phyloP scores from a whole-genome alignment of 2,113 vertebrate genomes.

The Sphaerodactylus townsendi region DNA sequence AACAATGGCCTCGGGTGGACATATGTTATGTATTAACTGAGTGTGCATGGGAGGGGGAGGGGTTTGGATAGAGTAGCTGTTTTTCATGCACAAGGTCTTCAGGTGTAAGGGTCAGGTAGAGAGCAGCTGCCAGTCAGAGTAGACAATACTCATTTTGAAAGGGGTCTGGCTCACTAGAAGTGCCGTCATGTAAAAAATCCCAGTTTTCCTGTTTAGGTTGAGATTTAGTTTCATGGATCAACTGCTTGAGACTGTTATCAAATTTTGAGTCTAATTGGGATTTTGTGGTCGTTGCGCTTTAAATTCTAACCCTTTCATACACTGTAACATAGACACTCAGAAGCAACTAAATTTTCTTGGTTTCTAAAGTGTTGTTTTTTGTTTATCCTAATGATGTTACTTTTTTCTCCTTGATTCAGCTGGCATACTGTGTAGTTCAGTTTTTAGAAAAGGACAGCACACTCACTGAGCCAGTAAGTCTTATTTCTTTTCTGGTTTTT shows the following conservation, averaged over 20 bases:
- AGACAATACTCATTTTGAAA: too few relatives aligned
- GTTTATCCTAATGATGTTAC: background rate
- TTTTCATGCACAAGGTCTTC: too few relatives aligned
- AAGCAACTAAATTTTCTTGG: background rate
- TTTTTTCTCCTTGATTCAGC: conserved; percentile 71
- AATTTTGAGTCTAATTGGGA: background rate
- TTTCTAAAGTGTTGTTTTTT: background rate
- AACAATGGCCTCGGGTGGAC: too few relatives aligned
- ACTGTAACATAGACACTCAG: background rate
- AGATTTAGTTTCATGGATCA: background rate
- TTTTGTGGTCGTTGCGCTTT: background rate
- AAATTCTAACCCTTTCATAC: background rate
- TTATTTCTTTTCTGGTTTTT: background rate
- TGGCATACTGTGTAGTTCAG: conserved; percentile 97
- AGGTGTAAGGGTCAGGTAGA: too few relatives aligned
- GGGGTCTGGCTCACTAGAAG: too few relatives aligned
- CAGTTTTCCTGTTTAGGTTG: background rate
- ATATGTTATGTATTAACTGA: background rate
- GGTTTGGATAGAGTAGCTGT: too few relatives aligned
- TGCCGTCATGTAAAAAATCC: background rate
- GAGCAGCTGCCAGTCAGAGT: too few relatives aligned
- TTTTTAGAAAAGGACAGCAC: conserved; percentile 99
- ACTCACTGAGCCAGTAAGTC: conserved; percentile 93
- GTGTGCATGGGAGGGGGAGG: background rate
- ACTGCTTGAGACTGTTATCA: background rate